Base-by-base conservation (phyloP, 92 coral and sea anemone species). In the Isaurus tuberculatus region DNA sequence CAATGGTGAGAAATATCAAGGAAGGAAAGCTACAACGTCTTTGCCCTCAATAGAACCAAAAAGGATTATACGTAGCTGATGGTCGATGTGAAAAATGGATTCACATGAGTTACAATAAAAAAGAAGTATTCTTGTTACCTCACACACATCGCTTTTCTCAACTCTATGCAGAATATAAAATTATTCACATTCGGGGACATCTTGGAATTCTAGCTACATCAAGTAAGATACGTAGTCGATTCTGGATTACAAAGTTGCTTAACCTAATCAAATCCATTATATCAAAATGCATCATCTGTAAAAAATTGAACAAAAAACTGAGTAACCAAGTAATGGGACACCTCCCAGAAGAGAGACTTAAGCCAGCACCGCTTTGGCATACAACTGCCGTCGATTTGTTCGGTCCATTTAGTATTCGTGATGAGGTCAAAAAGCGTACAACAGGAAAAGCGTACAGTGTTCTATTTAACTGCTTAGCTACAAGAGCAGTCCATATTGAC, bases 41-140 rank as follows among this genome's bases (percentile, higher is more conserved):
- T 8, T 28, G 40, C 26, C 36, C 40, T 28, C 70, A 40, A 28
- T 30, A 28, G 70, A 65, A 65, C 40, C 37, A 30, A 65, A 40
- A 65, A 65, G 70, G 70, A 65, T 27, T 65, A 65, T 65, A 65
- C 37, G 73, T 84, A 8, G 88, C n/a, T 84, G 88, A 82, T 64
- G 74, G 82, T 9, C 74, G 82, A 13, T 65, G 48, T 5, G n/a
- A n/a, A n/a, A n/a, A n/a, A n/a, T 53, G 70, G 80, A 14, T 71
- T 9, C 65, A 84, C 25, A 27, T 61, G 63, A 84, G 81, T 70
- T 84, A 71, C 34, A 55, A 84, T 34, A 67, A 84, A 10, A 44
- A 53, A 58, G 87, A 84, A 84, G 49, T 72, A 22, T 13, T 84
- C 17, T 58, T 83, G 80, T 37, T 83, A 10, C 87, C 87, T 20